These are phyloP conservation scores for Mycteria americana DNA, from an alignment of 2,797 vertebrate species.

Conservation along the genomic window DNA sequence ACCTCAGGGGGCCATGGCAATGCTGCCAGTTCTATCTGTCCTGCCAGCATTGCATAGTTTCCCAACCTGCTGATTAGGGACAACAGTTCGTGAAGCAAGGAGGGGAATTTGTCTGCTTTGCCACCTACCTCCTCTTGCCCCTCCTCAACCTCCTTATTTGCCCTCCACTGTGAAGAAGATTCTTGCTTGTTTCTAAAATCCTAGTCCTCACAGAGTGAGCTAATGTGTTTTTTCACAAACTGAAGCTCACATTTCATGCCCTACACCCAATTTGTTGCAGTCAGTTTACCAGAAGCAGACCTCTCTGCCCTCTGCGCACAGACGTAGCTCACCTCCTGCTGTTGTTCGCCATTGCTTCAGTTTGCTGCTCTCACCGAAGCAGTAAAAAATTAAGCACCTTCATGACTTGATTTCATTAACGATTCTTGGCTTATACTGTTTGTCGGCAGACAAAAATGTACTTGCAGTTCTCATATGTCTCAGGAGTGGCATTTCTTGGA, in stretches of 20 bases:
- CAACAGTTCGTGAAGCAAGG: not conserved
- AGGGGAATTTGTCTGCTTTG: not conserved
- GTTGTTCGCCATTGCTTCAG: accelerated
- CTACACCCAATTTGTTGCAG: not conserved
- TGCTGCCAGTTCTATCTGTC: not conserved
- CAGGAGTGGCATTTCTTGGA: not conserved
- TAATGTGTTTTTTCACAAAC: not conserved
- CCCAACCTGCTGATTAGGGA: not conserved
- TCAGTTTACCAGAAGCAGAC: not conserved
- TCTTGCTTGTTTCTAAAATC: not conserved
- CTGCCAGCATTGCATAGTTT: not conserved
- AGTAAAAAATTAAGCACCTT: conserved; percentile 16
- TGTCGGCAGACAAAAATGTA: accelerated
- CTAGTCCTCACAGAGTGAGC: not conserved
- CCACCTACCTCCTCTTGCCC: accelerated
- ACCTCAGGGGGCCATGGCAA: not conserved
- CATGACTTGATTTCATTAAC: not conserved
- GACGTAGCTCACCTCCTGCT: not conserved
- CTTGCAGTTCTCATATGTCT: not conserved
- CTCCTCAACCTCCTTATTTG: not conserved
- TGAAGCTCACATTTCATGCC: not conserved
- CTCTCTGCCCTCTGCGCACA: not conserved
- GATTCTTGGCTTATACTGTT: not conserved
- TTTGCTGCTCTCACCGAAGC: not conserved
- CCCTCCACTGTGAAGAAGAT: not conserved